These are phyloP conservation scores for Rhinoderma darwinii DNA, from an alignment of 2,113 vertebrate species.

Conservation along the genomic window DNA sequence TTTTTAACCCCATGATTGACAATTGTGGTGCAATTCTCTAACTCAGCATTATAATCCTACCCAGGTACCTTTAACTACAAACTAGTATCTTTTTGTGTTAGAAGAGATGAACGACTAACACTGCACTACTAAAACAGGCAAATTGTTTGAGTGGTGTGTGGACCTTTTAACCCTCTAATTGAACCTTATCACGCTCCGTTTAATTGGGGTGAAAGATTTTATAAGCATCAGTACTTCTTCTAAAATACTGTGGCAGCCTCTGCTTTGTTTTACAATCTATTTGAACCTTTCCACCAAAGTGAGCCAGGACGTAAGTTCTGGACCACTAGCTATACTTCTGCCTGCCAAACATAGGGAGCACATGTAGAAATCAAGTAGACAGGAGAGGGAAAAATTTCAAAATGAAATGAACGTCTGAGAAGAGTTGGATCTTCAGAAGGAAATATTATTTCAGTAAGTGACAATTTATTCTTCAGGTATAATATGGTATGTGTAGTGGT, in stretches of 20 bases:
- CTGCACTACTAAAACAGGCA: background rate
- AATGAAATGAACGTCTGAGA: background rate
- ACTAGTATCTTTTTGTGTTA: background rate
- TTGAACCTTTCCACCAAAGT: conserved; percentile 8
- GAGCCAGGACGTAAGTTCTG: background rate
- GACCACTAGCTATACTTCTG: background rate
- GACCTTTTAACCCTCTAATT: background rate
- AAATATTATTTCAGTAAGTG: background rate
- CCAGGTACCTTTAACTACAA: background rate
- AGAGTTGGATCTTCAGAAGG: conserved; percentile 13
- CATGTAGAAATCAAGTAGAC: background rate
- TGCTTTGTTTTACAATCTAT: background rate
- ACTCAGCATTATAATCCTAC: too few species aligned
- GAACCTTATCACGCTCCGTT: background rate
- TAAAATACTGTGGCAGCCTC: too few species aligned
- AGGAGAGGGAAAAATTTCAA: background rate
- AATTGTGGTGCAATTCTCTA: too few species aligned
- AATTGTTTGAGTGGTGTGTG: background rate
- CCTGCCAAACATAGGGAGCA: background rate
- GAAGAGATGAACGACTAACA: background rate
- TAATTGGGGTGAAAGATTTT: background rate
- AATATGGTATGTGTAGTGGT: background rate
- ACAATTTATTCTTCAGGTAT: background rate
- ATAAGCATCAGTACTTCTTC: background rate
- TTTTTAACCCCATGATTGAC: too few species aligned